Evolutionary conservation across 92 coral and sea anemone species (phyloP), one percentile per base, ranked within the genome.

Genomic region (Epizoanthus illoricatus): DNA sequence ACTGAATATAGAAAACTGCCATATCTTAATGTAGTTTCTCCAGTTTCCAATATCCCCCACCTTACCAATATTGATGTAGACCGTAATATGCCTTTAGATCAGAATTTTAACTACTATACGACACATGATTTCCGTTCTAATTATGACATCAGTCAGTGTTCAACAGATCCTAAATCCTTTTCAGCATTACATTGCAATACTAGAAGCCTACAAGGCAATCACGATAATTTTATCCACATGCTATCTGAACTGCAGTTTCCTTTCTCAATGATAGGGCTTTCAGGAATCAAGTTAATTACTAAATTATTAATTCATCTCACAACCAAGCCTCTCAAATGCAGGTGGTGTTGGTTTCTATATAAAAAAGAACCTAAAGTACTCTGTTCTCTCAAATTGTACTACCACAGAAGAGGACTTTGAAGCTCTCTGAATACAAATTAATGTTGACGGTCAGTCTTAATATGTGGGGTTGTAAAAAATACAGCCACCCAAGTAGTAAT

Each of bases 401-500:
- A 3, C 62, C 4, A 8, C 60, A 11, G 15, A 47, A 5, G 3
- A 6, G 5, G 80, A 74, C 57, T 74, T 11, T 52, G 80, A 74
- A 19, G 39, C 64, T 23, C 80, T 74, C 18, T 74, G 80, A 66
- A 74, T 74, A 52, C 66, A 74, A 18, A 52, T 74, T 23, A 6
- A 74, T 10, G 83, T 73, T 56, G 65, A 69, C 61, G 70, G 69
- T 57, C 74, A 90, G 18, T 84, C 80, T 56, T 85, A 54, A 83
- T 90, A 11, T 86, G 90, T 90, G 90, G 93, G 58, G 89, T 90
- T 12, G 65, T 90, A n/a, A n/a, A n/a, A n/a, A n/a, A 15, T 90
- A 90, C 56, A 83, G 92, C 70, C 92, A 90, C 56, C 92, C 88
- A 6, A 55, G 65, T 84, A 69, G 86, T 64, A 61, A 84, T 59